phyloP scores from a whole-genome alignment of 2,113 vertebrate species.

The Cyprinodon tularosa region DNA sequence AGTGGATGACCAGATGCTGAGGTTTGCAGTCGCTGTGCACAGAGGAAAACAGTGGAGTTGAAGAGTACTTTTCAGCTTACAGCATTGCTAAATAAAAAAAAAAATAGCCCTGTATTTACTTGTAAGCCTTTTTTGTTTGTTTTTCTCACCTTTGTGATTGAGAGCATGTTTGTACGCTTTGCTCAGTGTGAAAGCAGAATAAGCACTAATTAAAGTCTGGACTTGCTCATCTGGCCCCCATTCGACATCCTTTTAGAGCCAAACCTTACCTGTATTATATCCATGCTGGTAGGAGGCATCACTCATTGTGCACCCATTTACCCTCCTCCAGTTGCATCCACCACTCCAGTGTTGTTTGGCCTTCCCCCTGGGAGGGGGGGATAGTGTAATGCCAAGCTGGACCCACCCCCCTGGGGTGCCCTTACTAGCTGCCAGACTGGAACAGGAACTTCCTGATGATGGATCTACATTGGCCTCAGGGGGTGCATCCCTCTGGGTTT shows the following conservation, averaged over 20 bases:
- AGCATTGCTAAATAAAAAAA: constrained; percentile 22
- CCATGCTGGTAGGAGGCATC: constrained; percentile 40
- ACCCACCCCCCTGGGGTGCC: constrained; percentile 51
- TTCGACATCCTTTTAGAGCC: constrained; percentile 18
- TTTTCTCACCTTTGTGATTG: neutral
- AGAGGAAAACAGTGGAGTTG: constrained; percentile 22
- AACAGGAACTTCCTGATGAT: constrained; percentile 67
- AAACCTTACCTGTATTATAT: constrained; percentile 26
- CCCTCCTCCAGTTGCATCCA: constrained; percentile 63
- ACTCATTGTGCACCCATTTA: constrained; percentile 66
- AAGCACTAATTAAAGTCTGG: constrained; percentile 3
- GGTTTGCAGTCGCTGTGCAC: constrained; percentile 30
- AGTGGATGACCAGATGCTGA: constrained; percentile 65
- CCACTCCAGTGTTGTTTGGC: constrained; percentile 68
- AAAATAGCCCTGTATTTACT: constrained; percentile 1
- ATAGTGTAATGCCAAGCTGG: constrained; percentile 60
- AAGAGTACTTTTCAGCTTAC: constrained; percentile 50
- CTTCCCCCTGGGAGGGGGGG: constrained; percentile 49
- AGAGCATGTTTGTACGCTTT: neutral
- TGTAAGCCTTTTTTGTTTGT: neutral
- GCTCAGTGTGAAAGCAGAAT: neutral
- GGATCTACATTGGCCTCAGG: constrained; percentile 45
- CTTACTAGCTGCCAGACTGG: constrained; percentile 50
- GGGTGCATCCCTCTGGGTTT: constrained; percentile 41
- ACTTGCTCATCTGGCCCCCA: constrained; percentile 13